Evolutionary conservation across 2,797 vertebrate genomes (phyloP).

Genomic region (Scarus forsteni): DNA sequence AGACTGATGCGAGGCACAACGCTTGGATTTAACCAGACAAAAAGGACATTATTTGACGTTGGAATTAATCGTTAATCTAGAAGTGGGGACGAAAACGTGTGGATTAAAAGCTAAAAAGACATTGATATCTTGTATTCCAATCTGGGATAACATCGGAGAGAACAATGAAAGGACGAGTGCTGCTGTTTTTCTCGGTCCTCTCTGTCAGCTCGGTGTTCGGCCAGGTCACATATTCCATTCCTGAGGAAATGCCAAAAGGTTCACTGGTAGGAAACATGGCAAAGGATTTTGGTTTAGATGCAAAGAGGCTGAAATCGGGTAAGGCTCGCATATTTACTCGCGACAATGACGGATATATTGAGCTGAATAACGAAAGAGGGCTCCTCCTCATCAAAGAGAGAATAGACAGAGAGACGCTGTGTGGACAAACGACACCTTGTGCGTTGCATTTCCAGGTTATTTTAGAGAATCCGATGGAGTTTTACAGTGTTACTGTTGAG

Average conservation of each 20-base stretch:
- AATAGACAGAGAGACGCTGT: constrained; percentile 80
- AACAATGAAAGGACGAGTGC: constrained; percentile 85
- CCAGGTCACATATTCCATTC: constrained; percentile 89
- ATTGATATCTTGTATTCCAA: too few relatives aligned
- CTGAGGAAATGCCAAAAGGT: constrained; percentile 88
- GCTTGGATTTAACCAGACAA: constrained; percentile 9
- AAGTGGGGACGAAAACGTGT: rapidly evolving
- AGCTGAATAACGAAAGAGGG: constrained; percentile 74
- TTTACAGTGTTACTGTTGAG: constrained; percentile 75
- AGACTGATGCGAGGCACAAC: rapidly evolving
- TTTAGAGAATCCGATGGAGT: constrained; percentile 79
- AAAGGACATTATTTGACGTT: rapidly evolving
- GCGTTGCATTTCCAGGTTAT: constrained; percentile 79
- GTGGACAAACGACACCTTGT: constrained; percentile 73
- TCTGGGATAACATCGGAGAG: background rate
- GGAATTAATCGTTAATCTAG: background rate
- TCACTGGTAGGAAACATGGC: constrained; percentile 75
- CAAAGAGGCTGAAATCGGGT: constrained; percentile 80
- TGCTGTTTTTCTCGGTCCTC: constrained; percentile 82
- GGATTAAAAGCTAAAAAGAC: too few relatives aligned
- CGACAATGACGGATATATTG: constrained; percentile 66
- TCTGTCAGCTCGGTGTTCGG: constrained; percentile 74
- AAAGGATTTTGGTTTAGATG: constrained; percentile 78
- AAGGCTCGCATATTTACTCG: constrained; percentile 82
- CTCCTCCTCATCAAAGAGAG: constrained; percentile 73